Conservation (phyloP, 2,888 invertebrate species). For the Eledone cirrhosa region DNA sequence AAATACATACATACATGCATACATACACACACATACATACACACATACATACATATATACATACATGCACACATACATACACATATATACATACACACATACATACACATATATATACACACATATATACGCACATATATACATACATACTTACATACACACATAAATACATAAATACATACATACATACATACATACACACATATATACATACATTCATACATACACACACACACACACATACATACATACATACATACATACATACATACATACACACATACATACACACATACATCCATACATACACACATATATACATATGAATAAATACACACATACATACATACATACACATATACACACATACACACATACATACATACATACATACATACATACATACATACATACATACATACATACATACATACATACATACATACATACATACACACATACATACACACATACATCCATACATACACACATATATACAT, state of each 20-base stretch:
- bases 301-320: too few relatives aligned
- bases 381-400: neutral
- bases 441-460: neutral
- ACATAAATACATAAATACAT: neutral
- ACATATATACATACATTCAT: neutral
- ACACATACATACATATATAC: too few relatives aligned
- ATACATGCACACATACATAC: too few relatives aligned
- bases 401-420: neutral
- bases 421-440: neutral
- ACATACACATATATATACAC: neutral
- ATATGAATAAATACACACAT: too few relatives aligned
- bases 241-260: neutral
- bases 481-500: neutral
- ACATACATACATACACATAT: too few relatives aligned
- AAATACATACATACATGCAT: neutral
- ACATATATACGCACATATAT: neutral
- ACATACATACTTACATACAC: neutral
- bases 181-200: neutral
- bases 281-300: neutral
- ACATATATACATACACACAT: neutral
- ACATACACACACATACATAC: neutral
- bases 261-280: neutral
- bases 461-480: neutral
- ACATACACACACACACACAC: neutral
- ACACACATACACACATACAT: too few relatives aligned